Base-by-base conservation (phyloP, 2,113 vertebrate species). In the Empidonax alnorum region DNA sequence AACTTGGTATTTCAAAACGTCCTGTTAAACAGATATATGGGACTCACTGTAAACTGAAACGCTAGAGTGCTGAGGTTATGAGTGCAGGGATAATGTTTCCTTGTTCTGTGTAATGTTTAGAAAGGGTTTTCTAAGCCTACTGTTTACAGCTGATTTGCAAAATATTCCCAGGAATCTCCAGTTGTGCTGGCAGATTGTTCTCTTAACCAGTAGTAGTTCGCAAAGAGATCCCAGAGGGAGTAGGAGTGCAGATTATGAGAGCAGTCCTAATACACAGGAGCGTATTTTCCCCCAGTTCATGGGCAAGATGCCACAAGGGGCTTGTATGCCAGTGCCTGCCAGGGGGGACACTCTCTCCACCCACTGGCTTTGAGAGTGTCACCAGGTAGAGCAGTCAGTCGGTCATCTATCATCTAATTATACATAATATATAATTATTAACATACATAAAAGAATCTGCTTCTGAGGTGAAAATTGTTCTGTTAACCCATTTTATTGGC, bases 241-340 rank as follows among this genome's bases (percentile, higher is more conserved):
- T 25, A 37, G 59, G 21, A 84, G 12, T 0, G 3, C 39, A 15
- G 42, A 4, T 37, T 87, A 16, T 31, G 52, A 87, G 53, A 83
- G 16, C 28, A 55, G 19, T 78, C 10, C 9, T 75, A 44, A 30
- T 52, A 24, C 3, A 8, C 10, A 46, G 42, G 39, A 85, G 21
- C 0, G 0, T 2, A 3, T 74, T 44, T 77, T 58, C 19, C 55
- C 47, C 20, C 10, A 7, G 13, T 47, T 83, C 2, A 1, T 12
- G 62, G 69, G 17, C 41, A 49, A 37, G 47, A 19, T 3, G 4
- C 30, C 2, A 6, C 65, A 61, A n/a, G 41, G 17, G 53, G 14
- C 41, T 50, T 21, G 18, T 62, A 9, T 16, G 56, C 31, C 12
- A 4, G 3, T 22, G 33, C 46, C 14, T 69, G 17, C 30, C 1